Evolutionary conservation across 2,113 vertebrate genomes (phyloP).

Genomic region (Stigmatopora argus): DNA sequence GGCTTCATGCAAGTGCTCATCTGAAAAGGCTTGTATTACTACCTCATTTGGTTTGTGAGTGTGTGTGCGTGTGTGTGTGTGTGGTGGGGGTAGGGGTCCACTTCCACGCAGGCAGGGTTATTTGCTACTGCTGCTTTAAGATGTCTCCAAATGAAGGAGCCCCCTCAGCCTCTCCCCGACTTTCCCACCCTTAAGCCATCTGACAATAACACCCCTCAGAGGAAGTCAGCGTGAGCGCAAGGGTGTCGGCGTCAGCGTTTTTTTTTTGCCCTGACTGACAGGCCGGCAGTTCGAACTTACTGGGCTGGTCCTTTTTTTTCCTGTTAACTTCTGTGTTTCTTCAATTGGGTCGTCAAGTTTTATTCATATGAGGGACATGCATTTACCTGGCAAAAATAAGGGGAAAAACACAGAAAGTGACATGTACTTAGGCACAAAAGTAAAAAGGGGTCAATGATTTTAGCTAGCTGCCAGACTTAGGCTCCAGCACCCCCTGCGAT

Average conservation of each 20-base stretch:
- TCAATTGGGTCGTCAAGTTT: constrained; percentile 49
- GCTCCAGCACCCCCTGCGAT: no score
- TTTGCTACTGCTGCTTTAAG: constrained; percentile 33
- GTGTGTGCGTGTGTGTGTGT: constrained; percentile 28
- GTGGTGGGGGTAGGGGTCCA: constrained; percentile 3
- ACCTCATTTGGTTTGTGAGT: constrained; percentile 2
- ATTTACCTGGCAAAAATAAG: no score
- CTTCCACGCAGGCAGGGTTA: constrained; percentile 31
- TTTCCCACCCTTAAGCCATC: constrained; percentile 39
- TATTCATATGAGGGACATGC: neutral
- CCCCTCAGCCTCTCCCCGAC: neutral
- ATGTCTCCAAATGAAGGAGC: constrained; percentile 61
- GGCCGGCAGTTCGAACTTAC: constrained; percentile 48
- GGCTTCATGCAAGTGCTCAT: constrained; percentile 39
- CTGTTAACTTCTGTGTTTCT: constrained; percentile 54
- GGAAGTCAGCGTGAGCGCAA: constrained; percentile 33
- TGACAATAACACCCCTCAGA: constrained; percentile 57
- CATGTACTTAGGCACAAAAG: no score
- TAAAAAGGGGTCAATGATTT: no score
- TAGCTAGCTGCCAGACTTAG: no score
- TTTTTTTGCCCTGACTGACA: constrained; percentile 64
- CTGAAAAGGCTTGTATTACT: constrained; percentile 28
- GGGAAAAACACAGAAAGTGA: no score
- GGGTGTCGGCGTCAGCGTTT: constrained; percentile 58
- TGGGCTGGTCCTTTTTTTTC: constrained; percentile 50